Evolutionary conservation across 2,888 invertebrate species (phyloP).

Genomic region (Phasia obesa): DNA sequence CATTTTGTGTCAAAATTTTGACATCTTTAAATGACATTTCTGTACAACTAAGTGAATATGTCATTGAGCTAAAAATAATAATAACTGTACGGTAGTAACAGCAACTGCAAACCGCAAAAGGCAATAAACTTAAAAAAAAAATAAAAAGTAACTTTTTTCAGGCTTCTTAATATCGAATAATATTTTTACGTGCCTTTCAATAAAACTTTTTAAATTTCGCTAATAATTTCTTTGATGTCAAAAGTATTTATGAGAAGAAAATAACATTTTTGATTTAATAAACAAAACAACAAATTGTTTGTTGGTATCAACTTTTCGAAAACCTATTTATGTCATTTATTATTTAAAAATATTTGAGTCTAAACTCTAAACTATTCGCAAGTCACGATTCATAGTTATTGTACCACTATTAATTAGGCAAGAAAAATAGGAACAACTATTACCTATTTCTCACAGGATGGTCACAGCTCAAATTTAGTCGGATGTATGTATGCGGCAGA

Average conservation of each 20-base stretch:
- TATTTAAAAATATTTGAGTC: neutral
- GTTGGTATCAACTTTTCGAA: neutral
- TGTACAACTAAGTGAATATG: conserved; percentile 56
- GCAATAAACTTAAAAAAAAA: conserved; percentile 20
- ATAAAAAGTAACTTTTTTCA: conserved; percentile 1
- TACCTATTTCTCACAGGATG: too few species aligned
- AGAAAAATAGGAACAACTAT: too few species aligned
- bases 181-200: neutral
- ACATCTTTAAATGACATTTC: conserved; percentile 63
- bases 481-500: too few species aligned
- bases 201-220: neutral
- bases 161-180: neutral
- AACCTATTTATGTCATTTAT: neutral
- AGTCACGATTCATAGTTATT: too few species aligned
- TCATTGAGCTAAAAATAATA: conserved; percentile 52
- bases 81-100: conserved; percentile 33
- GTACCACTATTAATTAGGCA: too few species aligned
- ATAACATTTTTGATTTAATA: conserved; percentile 5
- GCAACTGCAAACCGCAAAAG: conserved; percentile 46
- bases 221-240: conserved; percentile 1
- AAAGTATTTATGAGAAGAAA: neutral
- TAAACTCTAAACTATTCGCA: too few species aligned
- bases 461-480: too few species aligned
- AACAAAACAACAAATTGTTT: neutral
- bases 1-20: conserved; percentile 66